Percentiles rank a stretch among this genome's conserved stretches.
phyloP scores from a whole-genome alignment of 2,888 invertebrate species.

The Helicoverpa assulta region DNA sequence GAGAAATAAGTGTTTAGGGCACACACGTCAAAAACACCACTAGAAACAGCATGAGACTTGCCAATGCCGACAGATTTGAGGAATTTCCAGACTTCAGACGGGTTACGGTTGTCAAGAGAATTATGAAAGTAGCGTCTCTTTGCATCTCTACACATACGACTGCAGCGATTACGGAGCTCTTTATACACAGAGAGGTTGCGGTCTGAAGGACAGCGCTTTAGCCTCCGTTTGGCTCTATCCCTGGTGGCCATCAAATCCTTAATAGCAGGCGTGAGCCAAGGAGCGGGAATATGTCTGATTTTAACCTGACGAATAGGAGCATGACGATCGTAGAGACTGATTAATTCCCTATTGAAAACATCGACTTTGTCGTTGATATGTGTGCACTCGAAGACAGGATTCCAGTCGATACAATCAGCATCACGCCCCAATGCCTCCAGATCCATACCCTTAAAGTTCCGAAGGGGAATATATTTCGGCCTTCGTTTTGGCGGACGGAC shows the following conservation, averaged over 20 bases:
- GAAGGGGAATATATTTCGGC: neutral
- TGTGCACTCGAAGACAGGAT: neutral
- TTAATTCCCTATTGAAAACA: neutral
- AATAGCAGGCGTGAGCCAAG: too few species aligned
- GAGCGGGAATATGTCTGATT: too few species aligned
- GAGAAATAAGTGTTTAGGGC: neutral
- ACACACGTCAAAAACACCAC: neutral
- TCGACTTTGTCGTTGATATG: neutral
- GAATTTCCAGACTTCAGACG: conserved; percentile 4
- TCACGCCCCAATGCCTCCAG: conserved; percentile 6
- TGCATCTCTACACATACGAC: conserved; percentile 4
- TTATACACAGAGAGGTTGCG: neutral
- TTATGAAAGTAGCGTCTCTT: conserved; percentile 10
- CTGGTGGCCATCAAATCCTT: too few species aligned
- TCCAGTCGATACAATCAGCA: conserved; percentile 1
- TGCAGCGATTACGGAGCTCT: neutral
- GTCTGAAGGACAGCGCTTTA: too few species aligned
- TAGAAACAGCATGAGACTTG: neutral
- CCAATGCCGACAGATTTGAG: conserved; percentile 1
- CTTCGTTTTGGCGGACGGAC: neutral
- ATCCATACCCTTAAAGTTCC: neutral
- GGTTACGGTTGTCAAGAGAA: neutral
- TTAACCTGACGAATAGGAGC: too few species aligned
- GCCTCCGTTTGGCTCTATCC: too few species aligned
- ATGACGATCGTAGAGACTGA: too few species aligned